Evolutionary conservation across 2,113 vertebrate species (phyloP), one percentile per base, ranked within the genome.

Genomic region (Pluvialis apricaria): DNA sequence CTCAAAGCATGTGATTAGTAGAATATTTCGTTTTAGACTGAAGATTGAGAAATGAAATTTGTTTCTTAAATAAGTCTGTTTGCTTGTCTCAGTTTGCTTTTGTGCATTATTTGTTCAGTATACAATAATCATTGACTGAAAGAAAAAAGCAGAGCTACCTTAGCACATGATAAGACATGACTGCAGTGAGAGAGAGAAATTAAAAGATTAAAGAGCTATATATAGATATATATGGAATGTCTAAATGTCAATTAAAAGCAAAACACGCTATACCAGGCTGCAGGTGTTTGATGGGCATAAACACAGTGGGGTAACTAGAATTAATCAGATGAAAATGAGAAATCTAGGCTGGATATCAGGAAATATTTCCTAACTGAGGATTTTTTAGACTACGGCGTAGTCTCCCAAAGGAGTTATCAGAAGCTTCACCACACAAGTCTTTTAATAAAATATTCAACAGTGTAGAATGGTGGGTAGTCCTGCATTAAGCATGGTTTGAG

Each of bases 291-390:
- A 95, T 87, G 89, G 92, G 89, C 82, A 87, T 83, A 68, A 92
- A 73, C 94, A 86, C 95, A 92, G 87, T 94, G 84, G 94, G 95
- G 60, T 91, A 80, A 96, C 92, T 76, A 51, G 89, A 97, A 96
- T 90, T 97, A 97, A 97, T 96, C 86, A 96, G 91, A 91, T 71
- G 89, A 91, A 96, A 97, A 97, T 96, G 89, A 95, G 94, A 86
- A 92, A 85, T 85, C 91, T 88, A 95, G 84, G 89, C 68, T 95
- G 94, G 95, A 88, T 95, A 91, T 92, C 95, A 92, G 94, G 91
- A 94, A 97, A 86, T 44, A 25, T 80, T 93, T 93, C 75, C 55
- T 80, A 95, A 61, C 92, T 75, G 40, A 86, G 62, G 58, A 49
- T 89, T 95, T 96, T 82, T 82, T 70, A 79, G 70, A 80, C 62